Base-by-base conservation (phyloP, 2,113 vertebrate genomes). In the Nothoprocta pentlandii region DNA sequence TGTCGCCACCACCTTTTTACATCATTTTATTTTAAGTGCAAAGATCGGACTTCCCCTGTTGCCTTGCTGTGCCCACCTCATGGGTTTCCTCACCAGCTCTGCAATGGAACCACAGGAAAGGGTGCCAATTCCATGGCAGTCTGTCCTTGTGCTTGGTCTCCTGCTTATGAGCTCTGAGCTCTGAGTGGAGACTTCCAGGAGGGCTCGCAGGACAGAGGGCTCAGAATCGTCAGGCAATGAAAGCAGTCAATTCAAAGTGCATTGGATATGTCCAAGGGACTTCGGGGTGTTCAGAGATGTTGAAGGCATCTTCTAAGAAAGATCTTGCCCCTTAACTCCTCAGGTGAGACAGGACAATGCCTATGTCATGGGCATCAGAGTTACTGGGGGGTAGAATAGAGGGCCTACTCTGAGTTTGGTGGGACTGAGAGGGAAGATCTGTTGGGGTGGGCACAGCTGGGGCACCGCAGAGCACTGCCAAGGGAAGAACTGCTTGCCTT, bases 131-230 rank as follows among this genome's bases (percentile, higher is more conserved):
- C 54, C 0, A 0, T 23, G 79, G 73, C 74, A 85, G 54, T 49
- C 25, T 76, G 79, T 58, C 54, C 28, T 79, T 47, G 42, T 0
- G 0, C 1, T 0, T 47, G 59, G 28, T 49, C 61, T 84, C 21
- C 41, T 56, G 47, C 73, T 82, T 28, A 41, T 78, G 91, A 67
- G 42, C 47, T 83, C 32, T 80, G 86, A 53, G 36, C 44, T 77
- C 49, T 86, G 51, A 47, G 69, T 86, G 71, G 47, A 86, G 82
- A 58, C 41, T 94, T 70, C 66, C 42, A 61, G 87, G 42, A 83
- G 34, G 23, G 34, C 54, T 90, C 56, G 79, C 47, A 66, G 23
- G n/a, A 46, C 5, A 2, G 36, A 39, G 49, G 80, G 62, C 63
- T 83, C 74, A 58, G 51, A 53, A 76, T 28, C 49, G 58, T 34